Percentiles rank a stretch among this genome's conserved stretches.
Evolutionary conservation across 37 sponge, comb jelly and placozoan species (phyloP).

Genomic region (Corticium candelabrum): DNA sequence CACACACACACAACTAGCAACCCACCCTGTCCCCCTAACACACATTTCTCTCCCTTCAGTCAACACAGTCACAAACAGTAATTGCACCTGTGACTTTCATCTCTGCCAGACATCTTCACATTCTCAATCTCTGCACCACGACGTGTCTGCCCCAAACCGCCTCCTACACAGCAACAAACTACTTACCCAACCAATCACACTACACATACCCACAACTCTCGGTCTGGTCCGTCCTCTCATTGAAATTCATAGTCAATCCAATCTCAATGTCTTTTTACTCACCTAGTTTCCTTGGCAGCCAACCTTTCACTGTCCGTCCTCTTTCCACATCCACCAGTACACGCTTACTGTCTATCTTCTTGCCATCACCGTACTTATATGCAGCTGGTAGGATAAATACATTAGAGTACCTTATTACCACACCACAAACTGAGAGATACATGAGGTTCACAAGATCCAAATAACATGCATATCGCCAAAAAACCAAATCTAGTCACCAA

Average conservation of each 20-base stretch:
- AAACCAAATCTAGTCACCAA: slow-evolving; percentile 11
- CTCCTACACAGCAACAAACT: slow-evolving; percentile 36
- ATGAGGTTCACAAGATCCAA: not conserved
- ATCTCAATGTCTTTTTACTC: not conserved
- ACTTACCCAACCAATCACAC: not conserved
- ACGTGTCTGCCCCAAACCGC: slow-evolving; percentile 90
- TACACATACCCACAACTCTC: no score
- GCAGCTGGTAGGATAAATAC: slow-evolving; percentile 40
- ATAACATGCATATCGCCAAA: not conserved
- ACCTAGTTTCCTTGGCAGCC: slow-evolving; percentile 91
- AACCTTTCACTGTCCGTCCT: slow-evolving; percentile 86
- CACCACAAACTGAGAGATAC: slow-evolving; percentile 9
- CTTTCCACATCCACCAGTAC: slow-evolving; percentile 93
- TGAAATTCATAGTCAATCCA: not conserved
- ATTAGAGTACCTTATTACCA: not conserved
- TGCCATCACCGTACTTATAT: slow-evolving; percentile 95
- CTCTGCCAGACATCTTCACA: slow-evolving; percentile 91
- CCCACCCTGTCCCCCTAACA: no score
- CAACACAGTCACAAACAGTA: no score
- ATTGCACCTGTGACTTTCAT: slow-evolving; percentile 77
- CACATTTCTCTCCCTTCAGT: no score
- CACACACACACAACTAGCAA: not conserved
- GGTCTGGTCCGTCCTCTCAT: not conserved
- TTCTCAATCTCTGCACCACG: slow-evolving; percentile 72
- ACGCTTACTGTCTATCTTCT: slow-evolving; percentile 87